Percentiles rank a stretch among this genome's conserved stretches.
Conservation (phyloP, 1,140 invertebrate genomes). For the Euschistus heros region DNA sequence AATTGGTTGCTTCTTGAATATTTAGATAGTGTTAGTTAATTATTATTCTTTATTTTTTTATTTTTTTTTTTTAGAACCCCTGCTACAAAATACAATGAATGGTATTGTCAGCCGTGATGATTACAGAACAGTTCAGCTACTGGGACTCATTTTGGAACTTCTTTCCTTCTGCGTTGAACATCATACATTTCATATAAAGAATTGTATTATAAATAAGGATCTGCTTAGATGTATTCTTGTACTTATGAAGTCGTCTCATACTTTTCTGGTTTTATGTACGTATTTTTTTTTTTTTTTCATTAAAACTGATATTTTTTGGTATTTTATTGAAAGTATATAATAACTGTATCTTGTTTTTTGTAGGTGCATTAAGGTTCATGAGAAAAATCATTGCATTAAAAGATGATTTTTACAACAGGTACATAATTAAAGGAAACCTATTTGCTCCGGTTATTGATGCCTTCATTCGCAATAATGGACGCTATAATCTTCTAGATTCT, state of each 20-base stretch:
- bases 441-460: slow-evolving; percentile 94
- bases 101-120: slow-evolving; percentile 83
- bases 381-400: slow-evolving; percentile 94
- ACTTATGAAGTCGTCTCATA: slow-evolving; percentile 94
- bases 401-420: slow-evolving; percentile 95
- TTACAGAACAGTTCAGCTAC: slow-evolving; percentile 88
- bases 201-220: slow-evolving; percentile 95
- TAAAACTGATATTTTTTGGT: background rate
- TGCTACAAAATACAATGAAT: slow-evolving; percentile 79
- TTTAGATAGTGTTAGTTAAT: too few relatives aligned
- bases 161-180: slow-evolving; percentile 99
- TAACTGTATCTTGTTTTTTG: slow-evolving; percentile 29
- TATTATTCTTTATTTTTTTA: background rate
- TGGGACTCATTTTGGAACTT: slow-evolving; percentile 88
- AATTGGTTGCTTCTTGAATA: slow-evolving; percentile 12
- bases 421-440: slow-evolving; percentile 92
- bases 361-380: slow-evolving; percentile 86
- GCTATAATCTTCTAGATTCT: slow-evolving; percentile 97
- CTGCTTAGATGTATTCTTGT: slow-evolving; percentile 87
- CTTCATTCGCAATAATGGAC: slow-evolving; percentile 89
- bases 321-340: background rate
- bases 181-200: slow-evolving; percentile 98
- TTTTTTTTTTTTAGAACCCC: slow-evolving; percentile 50
- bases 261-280: slow-evolving; percentile 89
- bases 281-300: slow-evolving; percentile 26